Evolutionary conservation across 2,113 vertebrate genomes (phyloP), one percentile per base, ranked within the genome.

Genomic region (Bombycilla garrulus): DNA sequence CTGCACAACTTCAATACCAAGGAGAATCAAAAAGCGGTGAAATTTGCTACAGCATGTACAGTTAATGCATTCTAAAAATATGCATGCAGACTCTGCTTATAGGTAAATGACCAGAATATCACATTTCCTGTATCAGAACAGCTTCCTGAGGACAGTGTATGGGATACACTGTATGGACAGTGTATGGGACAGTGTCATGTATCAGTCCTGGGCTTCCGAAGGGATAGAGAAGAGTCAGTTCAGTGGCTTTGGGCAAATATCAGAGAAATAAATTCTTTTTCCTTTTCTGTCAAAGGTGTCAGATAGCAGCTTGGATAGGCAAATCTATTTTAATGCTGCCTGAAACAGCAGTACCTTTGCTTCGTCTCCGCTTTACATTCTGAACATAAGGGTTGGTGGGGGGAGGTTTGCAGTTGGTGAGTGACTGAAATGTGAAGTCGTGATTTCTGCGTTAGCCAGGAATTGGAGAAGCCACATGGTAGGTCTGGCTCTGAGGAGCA

Each of bases 321-420:
- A 72, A 76, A 88, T 76, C 61, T 87, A 33, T 76, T 97, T 92
- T 81, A 87, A 72, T 62, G 36, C 61, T 80, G 67, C 84, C 73
- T 92, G 70, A 87, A 92, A 61, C 62, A 91, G 54, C 84, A 70
- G 26, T 87, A 89, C 66, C 65, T 96, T 56, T 89, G 31, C 61
- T 86, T 91, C 86, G 20, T 71, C 61, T 87, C 62, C 87, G 66
- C 61, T 67, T 92, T 86, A 67, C 40, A 28, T 84, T 86, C 44
- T 53, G 77, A 84, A 51, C 50, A 28, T 61, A 86, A 70, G 61
- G 60, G 18, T 33, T 84, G 76, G n/a, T 11, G 54, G 31, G 31
- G 38, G 22, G 21, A 71, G 57, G 31, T 92, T 86, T 95, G 80
- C 65, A 53, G 47, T 48, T 88, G 77, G 35, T 73, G 74, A 90